Conservation (phyloP, 1,140 invertebrate species). For the Grapholita molesta region DNA sequence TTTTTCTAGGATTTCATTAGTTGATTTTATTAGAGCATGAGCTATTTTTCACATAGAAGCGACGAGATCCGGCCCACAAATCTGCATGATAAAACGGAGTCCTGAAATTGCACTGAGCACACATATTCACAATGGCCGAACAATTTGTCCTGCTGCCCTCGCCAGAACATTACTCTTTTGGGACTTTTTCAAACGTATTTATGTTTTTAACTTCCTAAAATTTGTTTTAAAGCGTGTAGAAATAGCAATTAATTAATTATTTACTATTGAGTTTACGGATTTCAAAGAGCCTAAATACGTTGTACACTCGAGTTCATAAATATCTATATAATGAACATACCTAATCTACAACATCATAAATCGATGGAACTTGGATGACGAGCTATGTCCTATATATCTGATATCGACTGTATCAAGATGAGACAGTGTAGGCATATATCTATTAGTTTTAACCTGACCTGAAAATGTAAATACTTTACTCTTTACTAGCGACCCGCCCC, state of each 20-base stretch:
- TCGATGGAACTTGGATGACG: no score
- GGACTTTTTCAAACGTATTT: conserved; percentile 45
- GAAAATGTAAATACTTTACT: no score
- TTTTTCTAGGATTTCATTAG: background rate
- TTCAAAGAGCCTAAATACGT: no score
- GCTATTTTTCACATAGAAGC: background rate
- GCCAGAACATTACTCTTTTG: conserved; percentile 47
- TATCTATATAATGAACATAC: no score
- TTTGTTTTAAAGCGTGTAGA: background rate
- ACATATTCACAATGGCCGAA: conserved; percentile 51
- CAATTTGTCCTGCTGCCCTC: conserved; percentile 55
- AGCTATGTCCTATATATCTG: no score
- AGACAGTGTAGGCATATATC: no score
- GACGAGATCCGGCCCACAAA: background rate
- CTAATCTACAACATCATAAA: no score
- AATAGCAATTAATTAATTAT: background rate
- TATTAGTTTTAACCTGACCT: no score
- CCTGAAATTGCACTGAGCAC: conserved; percentile 41
- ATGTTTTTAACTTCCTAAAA: conserved; percentile 7
- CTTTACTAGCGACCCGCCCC: no score
- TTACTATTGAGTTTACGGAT: no score
- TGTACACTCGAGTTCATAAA: no score
- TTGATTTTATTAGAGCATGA: background rate
- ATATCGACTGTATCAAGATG: no score
- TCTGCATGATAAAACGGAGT: conserved; percentile 30